Evolutionary conservation across 2,797 vertebrate species (phyloP).

Genomic region (Acropternis orthonyx): DNA sequence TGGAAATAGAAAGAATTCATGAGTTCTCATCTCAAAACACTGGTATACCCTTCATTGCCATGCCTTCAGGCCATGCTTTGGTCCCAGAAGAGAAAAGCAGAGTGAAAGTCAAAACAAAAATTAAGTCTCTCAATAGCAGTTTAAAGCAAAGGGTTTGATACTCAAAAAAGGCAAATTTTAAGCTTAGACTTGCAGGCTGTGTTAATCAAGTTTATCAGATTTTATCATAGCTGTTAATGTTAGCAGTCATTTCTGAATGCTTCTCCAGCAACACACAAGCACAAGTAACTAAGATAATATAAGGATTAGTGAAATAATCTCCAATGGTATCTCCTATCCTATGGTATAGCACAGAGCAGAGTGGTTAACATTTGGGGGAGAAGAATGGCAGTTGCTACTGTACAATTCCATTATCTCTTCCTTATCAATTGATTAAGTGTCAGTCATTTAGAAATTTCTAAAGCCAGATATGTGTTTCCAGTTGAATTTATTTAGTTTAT

Average conservation of each 20-base stretch:
- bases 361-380: background rate
- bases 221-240: background rate
- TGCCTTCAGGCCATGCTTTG: background rate
- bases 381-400: background rate
- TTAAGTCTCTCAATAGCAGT: background rate
- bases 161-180: background rate
- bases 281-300: background rate
- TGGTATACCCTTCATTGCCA: background rate
- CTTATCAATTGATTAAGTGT: background rate
- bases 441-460: background rate
- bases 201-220: background rate
- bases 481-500: background rate
- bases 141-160: background rate
- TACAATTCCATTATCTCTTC: background rate
- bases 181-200: background rate
- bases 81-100: background rate
- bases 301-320: background rate
- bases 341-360: background rate
- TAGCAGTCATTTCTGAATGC: background rate
- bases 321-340: background rate
- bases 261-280: background rate
- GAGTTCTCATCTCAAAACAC: background rate
- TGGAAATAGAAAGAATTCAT: background rate
- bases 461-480: background rate
- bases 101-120: background rate